phyloP scores from a whole-genome alignment of 2,113 vertebrate genomes.

The Prinia subflava region DNA sequence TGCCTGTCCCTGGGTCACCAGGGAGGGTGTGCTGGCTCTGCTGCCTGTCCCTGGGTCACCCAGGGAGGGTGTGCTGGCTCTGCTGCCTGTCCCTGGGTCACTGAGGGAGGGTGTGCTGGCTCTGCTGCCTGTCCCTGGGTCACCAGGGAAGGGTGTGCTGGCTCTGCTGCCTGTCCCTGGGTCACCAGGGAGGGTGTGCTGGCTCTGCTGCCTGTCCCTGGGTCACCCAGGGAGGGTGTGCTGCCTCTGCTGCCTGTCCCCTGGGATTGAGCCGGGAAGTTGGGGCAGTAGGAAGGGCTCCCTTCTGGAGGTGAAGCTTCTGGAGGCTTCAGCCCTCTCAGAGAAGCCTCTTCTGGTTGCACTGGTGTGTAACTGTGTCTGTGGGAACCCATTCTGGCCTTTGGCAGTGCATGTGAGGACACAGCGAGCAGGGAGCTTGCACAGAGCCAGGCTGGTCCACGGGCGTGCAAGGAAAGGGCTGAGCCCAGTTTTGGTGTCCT shows the following conservation, averaged over 20 bases:
- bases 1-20: no score
- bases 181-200: no score
- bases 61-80: no score
- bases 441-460: accelerated
- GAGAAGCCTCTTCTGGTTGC: not conserved
- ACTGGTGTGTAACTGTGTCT: not conserved
- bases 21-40: no score
- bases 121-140: no score
- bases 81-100: no score
- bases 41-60: no score
- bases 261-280: accelerated
- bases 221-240: no score
- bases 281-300: not conserved
- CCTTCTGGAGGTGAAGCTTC: not conserved
- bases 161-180: not conserved
- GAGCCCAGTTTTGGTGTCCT: no score
- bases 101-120: not conserved
- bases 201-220: no score
- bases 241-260: not conserved
- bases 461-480: not conserved
- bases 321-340: accelerated
- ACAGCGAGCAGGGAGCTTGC: not conserved
- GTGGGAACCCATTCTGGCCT: not conserved
- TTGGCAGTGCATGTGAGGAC: not conserved
- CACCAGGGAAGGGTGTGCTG: not conserved